Base-by-base conservation (phyloP, 2,888 invertebrate species). In the Polydrusus pterygomalis region DNA sequence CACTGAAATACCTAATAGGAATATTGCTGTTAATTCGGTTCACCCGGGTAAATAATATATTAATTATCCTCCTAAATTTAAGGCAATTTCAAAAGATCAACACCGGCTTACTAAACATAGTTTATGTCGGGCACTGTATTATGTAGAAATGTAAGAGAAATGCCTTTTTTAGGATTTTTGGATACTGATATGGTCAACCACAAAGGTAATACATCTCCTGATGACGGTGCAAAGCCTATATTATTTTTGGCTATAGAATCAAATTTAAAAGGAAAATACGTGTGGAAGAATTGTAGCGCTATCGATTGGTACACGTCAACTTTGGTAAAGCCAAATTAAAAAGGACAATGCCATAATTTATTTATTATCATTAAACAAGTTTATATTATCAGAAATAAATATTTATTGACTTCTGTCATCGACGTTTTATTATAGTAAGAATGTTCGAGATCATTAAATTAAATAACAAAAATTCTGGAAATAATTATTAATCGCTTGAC, bases 141-240 rank as follows among this genome's bases (percentile, higher is more conserved):
- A n/a, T n/a, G n/a, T n/a, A n/a, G n/a, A n/a, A n/a, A n/a, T n/a
- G n/a, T n/a, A n/a, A n/a, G n/a, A n/a, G n/a, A n/a, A n/a, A n/a
- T n/a, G n/a, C n/a, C 20, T 18, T 1, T 54, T 54, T 54, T 25
- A 54, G 95, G 95, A 0, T 93, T 91, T 84, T 94, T 95, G 0
- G 90, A 90, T 79, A 96, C 95, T 0, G 94, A 95, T 82, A 93
- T 96, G 94, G 88, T 91, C 0, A 92, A 91, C 34, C 91, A 93
- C 80, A 91, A 90, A 80, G 95, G 92, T 0, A 82, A 85, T 0
- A 85, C 91, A 15, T 89, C 89, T 0, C 88, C 89, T 10, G 92
- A 92, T 40, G 83, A 90, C 85, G 78, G 93, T 91, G 45, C 87
- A 91, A 85, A 88, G 87, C 87, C 93, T 82, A 89, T 93, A 1